A percentile compares a stretch with the other conserved stretches of the same genome.
phyloP scores from a whole-genome alignment of 2,113 vertebrate species.

The Panthera leo region DNA sequence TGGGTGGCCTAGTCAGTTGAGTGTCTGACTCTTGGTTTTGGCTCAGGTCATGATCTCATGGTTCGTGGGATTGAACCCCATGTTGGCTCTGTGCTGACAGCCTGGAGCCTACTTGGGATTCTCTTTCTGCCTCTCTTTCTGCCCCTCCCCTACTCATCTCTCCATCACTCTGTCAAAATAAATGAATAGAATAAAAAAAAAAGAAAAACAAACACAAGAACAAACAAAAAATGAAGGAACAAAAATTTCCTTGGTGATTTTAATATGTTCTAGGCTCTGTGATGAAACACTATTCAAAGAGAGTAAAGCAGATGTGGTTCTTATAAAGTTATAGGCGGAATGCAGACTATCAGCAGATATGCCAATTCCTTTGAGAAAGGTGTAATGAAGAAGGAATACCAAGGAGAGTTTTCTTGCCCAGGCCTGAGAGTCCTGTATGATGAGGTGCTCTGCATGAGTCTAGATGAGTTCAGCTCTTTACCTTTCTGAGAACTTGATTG shows the following conservation, averaged over 20 bases:
- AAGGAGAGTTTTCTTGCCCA: not conserved
- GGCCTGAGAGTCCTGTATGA: not conserved
- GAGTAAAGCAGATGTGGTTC: not conserved
- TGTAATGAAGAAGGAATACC: not conserved
- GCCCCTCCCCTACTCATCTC: no score
- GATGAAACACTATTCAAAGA: not conserved
- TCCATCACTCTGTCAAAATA: no score
- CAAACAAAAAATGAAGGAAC: not conserved
- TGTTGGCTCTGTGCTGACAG: no score
- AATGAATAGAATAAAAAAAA: no score
- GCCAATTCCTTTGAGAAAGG: not conserved
- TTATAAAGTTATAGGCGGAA: not conserved
- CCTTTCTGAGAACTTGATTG: not conserved
- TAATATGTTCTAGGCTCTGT: not conserved
- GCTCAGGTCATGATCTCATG: no score
- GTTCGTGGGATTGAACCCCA: no score
- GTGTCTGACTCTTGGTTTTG: no score
- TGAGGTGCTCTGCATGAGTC: not conserved
- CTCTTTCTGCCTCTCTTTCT: no score
- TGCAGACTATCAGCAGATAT: not conserved
- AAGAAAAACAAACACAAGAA: not conserved
- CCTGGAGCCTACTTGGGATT: no score
- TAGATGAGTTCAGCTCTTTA: not conserved
- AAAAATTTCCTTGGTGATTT: not conserved
- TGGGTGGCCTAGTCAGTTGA: no score